These are phyloP conservation scores for Falco berigora DNA, from an alignment of 2,797 vertebrate species.

Conservation along the genomic window DNA sequence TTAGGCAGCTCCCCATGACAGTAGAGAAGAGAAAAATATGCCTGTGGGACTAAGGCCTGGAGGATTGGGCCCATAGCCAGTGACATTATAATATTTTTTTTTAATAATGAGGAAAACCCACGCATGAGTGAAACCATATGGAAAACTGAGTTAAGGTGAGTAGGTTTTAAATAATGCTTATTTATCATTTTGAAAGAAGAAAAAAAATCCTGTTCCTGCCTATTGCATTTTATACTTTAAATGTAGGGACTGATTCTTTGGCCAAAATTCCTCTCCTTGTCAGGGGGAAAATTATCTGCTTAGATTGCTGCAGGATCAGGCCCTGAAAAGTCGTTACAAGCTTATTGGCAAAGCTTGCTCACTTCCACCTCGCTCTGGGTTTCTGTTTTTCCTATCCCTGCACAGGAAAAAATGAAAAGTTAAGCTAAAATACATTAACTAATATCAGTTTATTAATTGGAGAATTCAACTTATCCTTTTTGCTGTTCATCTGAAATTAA, in stretches of 20 bases:
- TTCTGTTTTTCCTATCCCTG: slow-evolving; percentile 14
- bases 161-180: slow-evolving; percentile 65
- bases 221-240: slow-evolving; percentile 47
- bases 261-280: slow-evolving; percentile 45
- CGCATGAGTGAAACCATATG: slow-evolving; percentile 64
- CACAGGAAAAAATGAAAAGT: slow-evolving; percentile 43
- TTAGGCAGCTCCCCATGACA: slow-evolving; percentile 40
- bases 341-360: neutral
- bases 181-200: slow-evolving; percentile 54
- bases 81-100: slow-evolving; percentile 51
- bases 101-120: slow-evolving; percentile 55
- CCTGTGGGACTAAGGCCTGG: slow-evolving; percentile 27
- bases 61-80: slow-evolving; percentile 60
- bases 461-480: slow-evolving; percentile 70
- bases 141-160: slow-evolving; percentile 55
- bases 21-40: slow-evolving; percentile 42
- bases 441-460: slow-evolving; percentile 74
- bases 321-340: neutral
- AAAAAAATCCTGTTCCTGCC: slow-evolving; percentile 31
- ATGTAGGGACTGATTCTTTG: neutral
- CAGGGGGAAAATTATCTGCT: neutral
- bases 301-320: slow-evolving; percentile 17
- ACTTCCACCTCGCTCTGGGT: slow-evolving; percentile 5
- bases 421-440: slow-evolving; percentile 67
- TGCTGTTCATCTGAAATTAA: slow-evolving; percentile 82